phyloP scores from a whole-genome alignment of 2,113 vertebrate genomes.

The Mesembrinibis cayennensis region DNA sequence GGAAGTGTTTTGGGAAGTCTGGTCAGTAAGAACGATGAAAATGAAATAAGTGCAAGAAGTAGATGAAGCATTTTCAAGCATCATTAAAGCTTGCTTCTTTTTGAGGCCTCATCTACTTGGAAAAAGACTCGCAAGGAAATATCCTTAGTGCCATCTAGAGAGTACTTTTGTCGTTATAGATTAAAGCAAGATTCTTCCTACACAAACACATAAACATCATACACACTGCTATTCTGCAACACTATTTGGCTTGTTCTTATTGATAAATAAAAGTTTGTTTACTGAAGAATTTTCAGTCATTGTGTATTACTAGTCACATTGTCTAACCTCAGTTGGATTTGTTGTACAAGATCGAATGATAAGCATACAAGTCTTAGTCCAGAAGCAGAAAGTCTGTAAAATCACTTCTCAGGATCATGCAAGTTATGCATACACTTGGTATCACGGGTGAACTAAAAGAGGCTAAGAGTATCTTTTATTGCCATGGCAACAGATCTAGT shows the following conservation, averaged over 20 bases:
- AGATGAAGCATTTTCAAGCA: not conserved
- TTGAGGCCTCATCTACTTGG: not conserved
- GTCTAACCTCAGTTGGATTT: not conserved
- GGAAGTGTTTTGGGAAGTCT: not conserved
- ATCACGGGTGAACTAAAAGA: not conserved
- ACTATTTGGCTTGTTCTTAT: not conserved
- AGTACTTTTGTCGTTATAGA: not conserved
- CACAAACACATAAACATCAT: not conserved
- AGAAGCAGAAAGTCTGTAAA: not conserved
- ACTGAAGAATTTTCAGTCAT: not conserved
- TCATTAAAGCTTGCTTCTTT: not conserved
- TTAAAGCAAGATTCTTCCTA: not conserved
- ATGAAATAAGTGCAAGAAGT: not conserved
- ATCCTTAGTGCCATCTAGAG: not conserved
- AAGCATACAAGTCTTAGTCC: not conserved
- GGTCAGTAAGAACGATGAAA: not conserved
- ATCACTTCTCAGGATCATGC: not conserved
- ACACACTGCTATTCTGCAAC: not conserved
- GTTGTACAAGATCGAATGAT: not conserved
- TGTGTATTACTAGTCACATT: not conserved
- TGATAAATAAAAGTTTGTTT: not conserved
- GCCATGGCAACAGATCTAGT: not conserved
- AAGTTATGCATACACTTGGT: not conserved
- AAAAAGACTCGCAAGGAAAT: not conserved
- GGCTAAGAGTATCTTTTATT: not conserved